Base-by-base conservation (phyloP, 2,113 vertebrate species). In the Oceanodroma tethys region DNA sequence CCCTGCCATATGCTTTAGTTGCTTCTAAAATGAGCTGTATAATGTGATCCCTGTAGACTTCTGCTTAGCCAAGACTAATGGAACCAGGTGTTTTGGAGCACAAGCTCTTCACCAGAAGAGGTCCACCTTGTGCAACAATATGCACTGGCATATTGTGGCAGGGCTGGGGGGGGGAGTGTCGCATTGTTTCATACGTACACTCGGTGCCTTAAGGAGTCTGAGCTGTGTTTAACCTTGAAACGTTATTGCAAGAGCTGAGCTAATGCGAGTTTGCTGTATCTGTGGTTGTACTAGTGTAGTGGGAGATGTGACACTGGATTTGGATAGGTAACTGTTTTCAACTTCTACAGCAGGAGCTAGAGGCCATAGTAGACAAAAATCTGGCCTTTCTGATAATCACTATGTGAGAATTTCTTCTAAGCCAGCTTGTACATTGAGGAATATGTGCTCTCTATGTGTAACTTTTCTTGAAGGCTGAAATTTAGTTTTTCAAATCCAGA, bases 101-200 rank as follows among this genome's bases (percentile, higher is more conserved):
- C 71, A 67, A 56, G 80, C 63, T 88, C 32, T 45, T 95, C 68
- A 81, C 81, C 81, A 95, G 95, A 95, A 95, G 97, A 90, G 91
- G 95, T 96, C 80, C 93, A 85, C 85, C 92, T 91, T 93, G 94
- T 96, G 88, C 95, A 91, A 67, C 78, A 79, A 27, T 68, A 88
- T 81, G 52, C 47, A 13, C 48, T 81, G 86, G 58, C 60, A 13
- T 17, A 3, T 16, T 59, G 83, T 30, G 50, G 32, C 30, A 34
- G 70, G 53, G 48, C 4, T 74, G 38, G 14, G 80, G 42, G 75
- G 23, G 36, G n/a, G n/a, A n/a, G n/a, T n/a, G n/a, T 83, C 0
- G 0, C 40, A 22, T 74, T 90, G 73, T 91, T 80, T 6, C 55
- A 5, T 45, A 4, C 32, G 5, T 9, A 6, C 10, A 2, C 30